Conservation (phyloP, 2,888 invertebrate species). For the Yponomeuta malinellus region DNA sequence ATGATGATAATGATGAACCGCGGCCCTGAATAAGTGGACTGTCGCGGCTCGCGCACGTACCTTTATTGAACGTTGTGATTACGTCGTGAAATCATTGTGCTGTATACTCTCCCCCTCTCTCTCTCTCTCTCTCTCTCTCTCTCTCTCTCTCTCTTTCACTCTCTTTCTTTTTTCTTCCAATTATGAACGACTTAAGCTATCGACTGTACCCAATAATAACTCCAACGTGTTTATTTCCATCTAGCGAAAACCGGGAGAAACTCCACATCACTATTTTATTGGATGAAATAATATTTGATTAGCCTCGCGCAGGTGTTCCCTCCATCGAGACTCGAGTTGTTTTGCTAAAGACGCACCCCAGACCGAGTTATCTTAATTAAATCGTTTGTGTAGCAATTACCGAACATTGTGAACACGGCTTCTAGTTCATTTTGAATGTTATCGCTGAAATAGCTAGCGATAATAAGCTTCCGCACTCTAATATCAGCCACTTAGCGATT, state of each 20-base stretch:
- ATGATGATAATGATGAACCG: too few relatives aligned
- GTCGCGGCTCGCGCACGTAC: too few relatives aligned
- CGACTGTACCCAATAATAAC: neutral
- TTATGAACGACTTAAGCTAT: too few relatives aligned
- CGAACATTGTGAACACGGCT: neutral
- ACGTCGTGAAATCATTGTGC: too few relatives aligned
- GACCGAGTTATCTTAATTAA: conserved; percentile 10
- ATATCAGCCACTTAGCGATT: neutral
- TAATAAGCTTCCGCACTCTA: neutral
- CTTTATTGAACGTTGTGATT: too few relatives aligned
- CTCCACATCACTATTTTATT: conserved; percentile 38
- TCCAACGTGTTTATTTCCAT: neutral
- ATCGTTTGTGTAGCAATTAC: conserved; percentile 6
- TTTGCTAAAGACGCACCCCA: conserved; percentile 13
- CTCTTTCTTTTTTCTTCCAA: too few relatives aligned
- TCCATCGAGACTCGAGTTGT: conserved; percentile 15
- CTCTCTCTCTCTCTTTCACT: too few relatives aligned
- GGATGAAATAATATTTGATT: conserved; percentile 61
- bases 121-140: too few relatives aligned
- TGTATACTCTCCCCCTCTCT: too few relatives aligned
- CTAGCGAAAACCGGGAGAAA: neutral
- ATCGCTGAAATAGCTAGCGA: neutral
- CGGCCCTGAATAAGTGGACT: too few relatives aligned
- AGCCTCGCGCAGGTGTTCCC: conserved; percentile 38
- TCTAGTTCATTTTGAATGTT: neutral